Conservation (phyloP, 2,888 invertebrate species). For the Hirtodrosophila trivittata region DNA sequence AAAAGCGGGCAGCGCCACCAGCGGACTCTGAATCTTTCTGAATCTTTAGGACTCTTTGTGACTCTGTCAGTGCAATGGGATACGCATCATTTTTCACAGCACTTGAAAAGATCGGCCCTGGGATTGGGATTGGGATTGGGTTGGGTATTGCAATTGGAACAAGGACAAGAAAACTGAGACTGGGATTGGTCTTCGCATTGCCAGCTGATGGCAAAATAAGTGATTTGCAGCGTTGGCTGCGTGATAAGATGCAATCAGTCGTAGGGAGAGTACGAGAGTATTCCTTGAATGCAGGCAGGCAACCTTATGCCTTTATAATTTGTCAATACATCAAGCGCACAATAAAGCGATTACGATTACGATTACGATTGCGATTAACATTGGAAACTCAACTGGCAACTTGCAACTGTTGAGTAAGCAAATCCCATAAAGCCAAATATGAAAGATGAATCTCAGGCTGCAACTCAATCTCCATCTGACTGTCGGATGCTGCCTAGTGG, state of each 20-base stretch:
- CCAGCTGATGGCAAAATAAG: conserved; percentile 74
- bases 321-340: conserved; percentile 75
- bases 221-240: conserved; percentile 66
- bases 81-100: conserved; percentile 20
- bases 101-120: conserved; percentile 9
- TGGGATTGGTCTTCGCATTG: conserved; percentile 26
- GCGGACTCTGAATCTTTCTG: conserved; percentile 28
- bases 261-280: conserved; percentile 10
- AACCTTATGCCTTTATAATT: conserved; percentile 65
- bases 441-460: conserved; percentile 12
- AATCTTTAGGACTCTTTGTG: conserved; percentile 32
- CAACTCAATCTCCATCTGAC: conserved; percentile 1
- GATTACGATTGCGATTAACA: conserved; percentile 16
- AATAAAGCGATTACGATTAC: conserved; percentile 69
- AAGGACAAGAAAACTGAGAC: neutral
- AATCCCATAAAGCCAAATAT: conserved; percentile 30
- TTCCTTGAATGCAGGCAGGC: neutral
- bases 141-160: neutral
- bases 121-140: conserved; percentile 1
- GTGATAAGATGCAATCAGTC: conserved; percentile 74
- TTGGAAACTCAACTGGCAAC: neutral
- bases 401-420: conserved; percentile 23
- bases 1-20: conserved; percentile 57
- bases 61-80: conserved; percentile 43
- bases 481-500: conserved; percentile 2